Conservation (phyloP, 2,888 invertebrate species). For the Parnassius orleans region DNA sequence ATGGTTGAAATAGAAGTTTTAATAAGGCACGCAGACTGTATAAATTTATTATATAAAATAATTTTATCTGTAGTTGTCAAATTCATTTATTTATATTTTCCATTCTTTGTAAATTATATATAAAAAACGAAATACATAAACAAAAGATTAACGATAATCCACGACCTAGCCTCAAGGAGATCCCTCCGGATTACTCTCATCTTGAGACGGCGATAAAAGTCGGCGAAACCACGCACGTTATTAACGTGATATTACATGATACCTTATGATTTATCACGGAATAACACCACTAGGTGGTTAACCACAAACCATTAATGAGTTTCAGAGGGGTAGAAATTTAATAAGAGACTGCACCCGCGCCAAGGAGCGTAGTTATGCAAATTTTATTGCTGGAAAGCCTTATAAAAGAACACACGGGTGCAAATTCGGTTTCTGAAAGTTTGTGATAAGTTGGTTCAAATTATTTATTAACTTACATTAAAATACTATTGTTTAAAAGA, state of each 20-base stretch:
- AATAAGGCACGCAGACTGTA: too few relatives aligned
- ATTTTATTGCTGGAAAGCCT: slow-evolving; percentile 76
- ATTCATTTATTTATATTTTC: too few relatives aligned
- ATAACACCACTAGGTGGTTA: slow-evolving; percentile 73
- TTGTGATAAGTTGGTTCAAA: background rate
- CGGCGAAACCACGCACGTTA: slow-evolving; percentile 42
- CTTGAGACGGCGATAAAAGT: slow-evolving; percentile 72
- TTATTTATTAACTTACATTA: too few relatives aligned
- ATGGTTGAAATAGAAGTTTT: too few relatives aligned
- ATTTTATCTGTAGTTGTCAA: too few relatives aligned
- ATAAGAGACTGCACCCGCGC: slow-evolving; percentile 73
- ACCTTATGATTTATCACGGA: slow-evolving; percentile 74
- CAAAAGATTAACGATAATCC: slow-evolving; percentile 65
- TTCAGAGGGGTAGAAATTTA: slow-evolving; percentile 78
- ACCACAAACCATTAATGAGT: slow-evolving; percentile 79
- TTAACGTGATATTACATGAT: slow-evolving; percentile 45
- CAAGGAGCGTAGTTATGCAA: slow-evolving; percentile 78
- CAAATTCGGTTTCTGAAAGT: slow-evolving; percentile 26
- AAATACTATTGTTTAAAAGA: too few relatives aligned
- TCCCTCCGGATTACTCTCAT: slow-evolving; percentile 56
- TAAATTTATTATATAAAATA: too few relatives aligned
- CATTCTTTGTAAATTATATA: background rate
- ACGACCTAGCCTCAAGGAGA: slow-evolving; percentile 37
- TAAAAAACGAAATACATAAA: slow-evolving; percentile 41
- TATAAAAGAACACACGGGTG: slow-evolving; percentile 47